phyloP scores from a whole-genome alignment of 2,888 invertebrate species.

The Malachius bipustulatus region DNA sequence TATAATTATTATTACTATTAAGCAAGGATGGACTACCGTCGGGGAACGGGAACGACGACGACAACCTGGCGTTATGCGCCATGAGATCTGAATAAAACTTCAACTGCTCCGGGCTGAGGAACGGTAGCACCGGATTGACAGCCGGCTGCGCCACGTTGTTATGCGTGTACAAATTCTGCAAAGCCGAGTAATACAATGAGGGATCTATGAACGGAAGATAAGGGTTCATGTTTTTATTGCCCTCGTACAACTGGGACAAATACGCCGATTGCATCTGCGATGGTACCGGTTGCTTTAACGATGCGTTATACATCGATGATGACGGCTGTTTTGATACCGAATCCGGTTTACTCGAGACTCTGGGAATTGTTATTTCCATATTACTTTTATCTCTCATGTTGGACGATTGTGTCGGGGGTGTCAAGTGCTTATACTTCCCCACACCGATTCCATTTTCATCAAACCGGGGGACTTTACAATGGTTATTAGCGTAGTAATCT shows the following conservation, averaged over 20 bases:
- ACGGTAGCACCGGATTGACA: conserved; percentile 37
- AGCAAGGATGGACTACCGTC: background rate
- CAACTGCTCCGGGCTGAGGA: conserved; percentile 40
- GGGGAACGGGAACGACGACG: conserved; percentile 29
- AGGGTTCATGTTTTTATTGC: conserved; percentile 28
- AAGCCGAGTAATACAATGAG: conserved; percentile 38
- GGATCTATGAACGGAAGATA: conserved; percentile 38
- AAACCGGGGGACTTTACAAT: conserved; percentile 37
- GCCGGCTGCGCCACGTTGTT: conserved; percentile 26
- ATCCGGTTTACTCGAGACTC: background rate
- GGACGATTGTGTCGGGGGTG: conserved; percentile 11
- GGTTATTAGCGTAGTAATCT: conserved; percentile 43
- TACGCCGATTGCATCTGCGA: conserved; percentile 18
- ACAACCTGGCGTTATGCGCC: conserved; percentile 30
- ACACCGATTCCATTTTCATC: conserved; percentile 32
- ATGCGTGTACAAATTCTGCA: conserved; percentile 37
- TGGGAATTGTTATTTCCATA: conserved; percentile 4
- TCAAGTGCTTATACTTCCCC: no score
- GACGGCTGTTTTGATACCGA: no score
- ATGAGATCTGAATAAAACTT: conserved; percentile 45
- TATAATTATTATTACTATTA: conserved; percentile 5
- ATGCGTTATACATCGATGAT: no score
- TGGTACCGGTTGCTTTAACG: conserved; percentile 5
- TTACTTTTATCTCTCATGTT: background rate
- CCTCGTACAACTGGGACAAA: conserved; percentile 23